phyloP scores from a whole-genome alignment of 2,797 vertebrate genomes.

The Remorina albescens region DNA sequence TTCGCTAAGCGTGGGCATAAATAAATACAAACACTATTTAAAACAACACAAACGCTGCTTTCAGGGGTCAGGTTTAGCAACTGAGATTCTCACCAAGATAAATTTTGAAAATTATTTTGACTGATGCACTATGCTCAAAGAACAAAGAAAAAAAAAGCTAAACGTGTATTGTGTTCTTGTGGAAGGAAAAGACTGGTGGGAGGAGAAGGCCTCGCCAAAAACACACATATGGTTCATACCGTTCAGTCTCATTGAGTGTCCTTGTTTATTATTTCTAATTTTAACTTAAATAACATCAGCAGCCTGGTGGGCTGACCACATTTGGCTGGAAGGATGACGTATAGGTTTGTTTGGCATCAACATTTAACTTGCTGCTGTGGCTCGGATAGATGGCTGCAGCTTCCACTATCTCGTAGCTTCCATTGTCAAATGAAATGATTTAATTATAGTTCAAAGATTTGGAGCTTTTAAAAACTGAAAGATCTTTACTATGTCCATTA shows the following conservation, averaged over 20 bases:
- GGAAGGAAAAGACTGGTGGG: background rate
- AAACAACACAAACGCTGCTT: background rate
- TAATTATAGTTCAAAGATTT: constrained; percentile 29
- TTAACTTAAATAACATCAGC: constrained; percentile 2
- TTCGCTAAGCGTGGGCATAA: constrained; percentile 10
- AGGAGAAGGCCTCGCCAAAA: background rate
- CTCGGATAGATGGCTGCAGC: constrained; percentile 22
- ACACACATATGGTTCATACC: background rate
- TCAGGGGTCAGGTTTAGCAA: constrained; percentile 5
- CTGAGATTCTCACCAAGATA: background rate
- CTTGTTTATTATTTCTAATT: background rate
- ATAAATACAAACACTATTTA: constrained; percentile 24
- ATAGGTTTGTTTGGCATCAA: constrained; percentile 5
- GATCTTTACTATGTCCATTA: constrained; percentile 33
- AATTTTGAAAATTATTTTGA: background rate
- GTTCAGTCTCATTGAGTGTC: background rate
- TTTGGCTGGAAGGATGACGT: background rate
- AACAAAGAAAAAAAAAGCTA: constrained; percentile 19
- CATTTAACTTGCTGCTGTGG: background rate
- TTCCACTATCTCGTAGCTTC: background rate
- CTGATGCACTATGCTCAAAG: background rate
- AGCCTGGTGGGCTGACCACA: background rate
- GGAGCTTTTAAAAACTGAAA: constrained; percentile 25
- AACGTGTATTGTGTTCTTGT: background rate
- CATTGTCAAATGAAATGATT: constrained; percentile 24